phyloP scores from a whole-genome alignment of 2,888 invertebrate species.

The Rhamphomyia laevipes region DNA sequence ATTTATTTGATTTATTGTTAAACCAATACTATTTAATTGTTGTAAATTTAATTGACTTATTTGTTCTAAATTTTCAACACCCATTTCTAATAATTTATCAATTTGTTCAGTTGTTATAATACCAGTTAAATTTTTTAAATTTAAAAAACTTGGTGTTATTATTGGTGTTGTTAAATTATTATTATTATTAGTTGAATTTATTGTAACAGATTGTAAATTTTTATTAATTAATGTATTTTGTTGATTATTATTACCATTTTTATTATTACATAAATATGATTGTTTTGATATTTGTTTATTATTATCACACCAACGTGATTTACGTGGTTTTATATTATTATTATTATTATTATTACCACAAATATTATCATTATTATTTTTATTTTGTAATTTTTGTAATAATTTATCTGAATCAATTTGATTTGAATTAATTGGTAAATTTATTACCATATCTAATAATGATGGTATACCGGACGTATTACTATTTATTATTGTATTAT shows the following conservation, averaged over 20 bases:
- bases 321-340: conserved; percentile 29
- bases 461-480: conserved; percentile 25
- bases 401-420: background rate
- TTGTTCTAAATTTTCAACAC: conserved; percentile 49
- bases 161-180: conserved; percentile 14
- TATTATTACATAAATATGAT: background rate
- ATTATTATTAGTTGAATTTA: background rate
- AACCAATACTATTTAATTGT: conserved; percentile 47
- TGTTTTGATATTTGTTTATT: conserved; percentile 5
- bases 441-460: conserved; percentile 34
- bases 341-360: background rate
- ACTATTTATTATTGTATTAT: background rate
- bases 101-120: conserved; percentile 47
- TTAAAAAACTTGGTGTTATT: conserved; percentile 37
- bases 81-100: conserved; percentile 46
- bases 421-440: conserved; percentile 19
- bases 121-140: conserved; percentile 45
- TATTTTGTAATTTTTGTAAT: background rate
- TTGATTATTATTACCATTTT: background rate
- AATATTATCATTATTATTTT: background rate
- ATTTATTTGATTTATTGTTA: conserved; percentile 47
- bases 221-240: background rate
- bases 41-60: conserved; percentile 48
- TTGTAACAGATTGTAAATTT: background rate
- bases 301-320: conserved; percentile 34